A percentile compares a stretch with the other conserved stretches of the same genome.
Evolutionary conservation across 1,140 invertebrate species (phyloP).

Genomic region (Aleiodes sp.): DNA sequence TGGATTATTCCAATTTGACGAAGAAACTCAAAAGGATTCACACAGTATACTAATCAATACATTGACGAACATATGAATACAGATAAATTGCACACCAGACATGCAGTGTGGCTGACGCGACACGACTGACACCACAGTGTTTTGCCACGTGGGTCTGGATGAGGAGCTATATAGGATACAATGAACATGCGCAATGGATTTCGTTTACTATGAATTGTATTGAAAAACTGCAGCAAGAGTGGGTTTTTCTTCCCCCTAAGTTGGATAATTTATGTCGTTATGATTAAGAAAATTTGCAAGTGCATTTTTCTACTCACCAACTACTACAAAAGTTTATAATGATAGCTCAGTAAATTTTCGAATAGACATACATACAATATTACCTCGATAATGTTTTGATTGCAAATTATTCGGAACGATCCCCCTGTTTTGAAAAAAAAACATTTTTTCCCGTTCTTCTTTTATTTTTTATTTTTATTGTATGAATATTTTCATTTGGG

Average conservation of each 20-base stretch:
- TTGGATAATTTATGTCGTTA: not conserved
- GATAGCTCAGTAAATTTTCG: not conserved
- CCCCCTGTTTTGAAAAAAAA: no score
- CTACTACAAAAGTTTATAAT: not conserved
- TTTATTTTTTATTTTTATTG: not conserved
- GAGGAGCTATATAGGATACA: conserved; percentile 33
- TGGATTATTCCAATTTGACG: no score
- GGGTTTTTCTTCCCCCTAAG: not conserved
- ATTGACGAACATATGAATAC: not conserved
- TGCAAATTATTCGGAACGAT: no score
- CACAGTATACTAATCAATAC: no score
- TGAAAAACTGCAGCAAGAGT: not conserved
- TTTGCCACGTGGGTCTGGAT: conserved; percentile 55
- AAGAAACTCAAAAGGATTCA: no score
- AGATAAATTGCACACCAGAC: conserved; percentile 25
- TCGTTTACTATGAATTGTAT: not conserved
- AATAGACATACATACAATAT: no score
- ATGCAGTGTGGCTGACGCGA: conserved; percentile 47
- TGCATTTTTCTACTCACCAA: not conserved
- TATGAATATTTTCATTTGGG: not conserved
- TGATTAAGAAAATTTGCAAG: not conserved
- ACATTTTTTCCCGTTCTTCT: not conserved
- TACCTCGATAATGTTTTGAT: no score
- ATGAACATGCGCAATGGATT: conserved; percentile 37
- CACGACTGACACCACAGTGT: conserved; percentile 56